Conservation (phyloP, 1,140 invertebrate species). For the Brachionus plicatilis region DNA sequence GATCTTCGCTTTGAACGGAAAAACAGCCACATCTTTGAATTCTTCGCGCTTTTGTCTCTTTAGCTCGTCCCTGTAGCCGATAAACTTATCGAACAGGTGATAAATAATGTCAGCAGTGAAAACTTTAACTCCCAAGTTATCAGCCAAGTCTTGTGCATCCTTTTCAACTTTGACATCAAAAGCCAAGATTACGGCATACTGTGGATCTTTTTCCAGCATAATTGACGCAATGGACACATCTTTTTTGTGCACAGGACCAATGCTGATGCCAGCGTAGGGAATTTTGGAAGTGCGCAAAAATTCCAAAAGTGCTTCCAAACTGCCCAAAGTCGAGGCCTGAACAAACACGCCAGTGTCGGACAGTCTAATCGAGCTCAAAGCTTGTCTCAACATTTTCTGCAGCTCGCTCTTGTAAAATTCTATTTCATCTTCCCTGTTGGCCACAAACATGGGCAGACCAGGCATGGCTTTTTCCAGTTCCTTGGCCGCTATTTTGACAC, state of each 20-base stretch:
- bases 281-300: conserved; percentile 91
- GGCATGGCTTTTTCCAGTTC: conserved; percentile 96
- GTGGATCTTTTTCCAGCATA: conserved; percentile 95
- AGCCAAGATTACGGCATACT: conserved; percentile 93
- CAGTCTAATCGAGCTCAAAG: conserved; percentile 83
- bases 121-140: conserved; percentile 79
- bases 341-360: conserved; percentile 89
- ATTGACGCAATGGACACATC: conserved; percentile 99
- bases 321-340: conserved; percentile 95
- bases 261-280: conserved; percentile 96
- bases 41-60: conserved; percentile 85
- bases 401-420: conserved; percentile 76
- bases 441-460: conserved; percentile 66
- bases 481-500: conserved; percentile 91
- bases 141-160: conserved; percentile 94
- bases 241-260: conserved; percentile 97
- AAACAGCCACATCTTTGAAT: conserved; percentile 86
- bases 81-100: conserved; percentile 97
- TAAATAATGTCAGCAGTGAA: conserved; percentile 99
- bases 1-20: conserved; percentile 87
- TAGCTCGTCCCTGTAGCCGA: conserved; percentile 85
- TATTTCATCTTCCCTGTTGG: conserved; percentile 85
- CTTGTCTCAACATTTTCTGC: conserved; percentile 72
- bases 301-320: conserved; percentile 90
- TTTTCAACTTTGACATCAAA: conserved; percentile 98